A percentile compares a stretch with the other conserved stretches of the same genome.
Conservation (phyloP, 2,113 vertebrate genomes). For the Cathartes aura region DNA sequence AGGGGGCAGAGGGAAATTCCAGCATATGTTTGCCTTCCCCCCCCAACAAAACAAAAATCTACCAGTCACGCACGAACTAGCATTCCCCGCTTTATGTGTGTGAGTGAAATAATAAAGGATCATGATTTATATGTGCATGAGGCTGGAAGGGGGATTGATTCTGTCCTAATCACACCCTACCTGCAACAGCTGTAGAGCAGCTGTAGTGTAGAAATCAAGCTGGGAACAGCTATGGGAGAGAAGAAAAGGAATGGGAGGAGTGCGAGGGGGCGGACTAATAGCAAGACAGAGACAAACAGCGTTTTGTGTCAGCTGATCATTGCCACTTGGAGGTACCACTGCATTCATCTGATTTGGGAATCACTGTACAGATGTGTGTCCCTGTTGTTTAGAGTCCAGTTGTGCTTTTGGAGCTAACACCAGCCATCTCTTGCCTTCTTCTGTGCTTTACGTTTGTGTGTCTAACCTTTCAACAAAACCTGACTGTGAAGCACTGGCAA, state of each 20-base stretch:
- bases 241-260: background rate
- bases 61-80: accelerated
- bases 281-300: background rate
- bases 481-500: background rate
- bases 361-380: background rate
- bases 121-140: background rate
- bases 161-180: background rate
- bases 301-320: background rate
- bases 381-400: background rate
- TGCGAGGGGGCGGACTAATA: background rate
- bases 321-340: background rate
- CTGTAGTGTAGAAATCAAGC: background rate
- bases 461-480: background rate
- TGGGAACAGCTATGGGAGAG: background rate
- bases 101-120: background rate
- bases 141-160: background rate
- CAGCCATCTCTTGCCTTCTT: background rate
- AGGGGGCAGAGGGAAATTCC: background rate
- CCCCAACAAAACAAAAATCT: background rate
- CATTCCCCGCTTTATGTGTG: background rate
- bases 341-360: background rate
- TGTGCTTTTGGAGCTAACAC: background rate
- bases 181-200: background rate
- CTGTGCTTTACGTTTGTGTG: background rate
- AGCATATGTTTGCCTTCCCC: background rate